Percentiles rank a stretch among this genome's conserved stretches.
Conservation (phyloP, 2,888 invertebrate genomes). For the Cataglyphis altisquamis region DNA sequence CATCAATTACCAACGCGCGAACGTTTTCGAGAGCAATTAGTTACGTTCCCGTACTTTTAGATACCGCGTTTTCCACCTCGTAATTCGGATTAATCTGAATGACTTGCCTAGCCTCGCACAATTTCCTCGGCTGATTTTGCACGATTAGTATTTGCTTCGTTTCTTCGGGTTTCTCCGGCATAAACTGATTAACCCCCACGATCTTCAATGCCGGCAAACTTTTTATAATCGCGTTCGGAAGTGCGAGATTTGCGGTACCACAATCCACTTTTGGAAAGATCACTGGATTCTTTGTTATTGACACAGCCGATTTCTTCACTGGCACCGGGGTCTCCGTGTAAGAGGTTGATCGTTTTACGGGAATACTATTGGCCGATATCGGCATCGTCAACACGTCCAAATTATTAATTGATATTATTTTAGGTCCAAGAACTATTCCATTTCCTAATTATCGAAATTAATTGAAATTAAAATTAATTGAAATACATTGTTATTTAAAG, state of each 20-base stretch:
- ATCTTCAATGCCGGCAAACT: constrained; percentile 77
- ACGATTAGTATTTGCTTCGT: constrained; percentile 76
- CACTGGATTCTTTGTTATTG: constrained; percentile 72
- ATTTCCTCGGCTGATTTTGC: constrained; percentile 70
- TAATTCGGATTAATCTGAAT: constrained; percentile 77
- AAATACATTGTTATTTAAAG: not conserved
- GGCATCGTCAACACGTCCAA: constrained; percentile 69
- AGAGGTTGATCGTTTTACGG: constrained; percentile 60
- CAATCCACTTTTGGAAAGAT: constrained; percentile 80
- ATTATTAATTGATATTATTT: constrained; percentile 75
- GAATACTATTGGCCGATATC: constrained; percentile 49
- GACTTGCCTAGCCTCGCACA: constrained; percentile 72
- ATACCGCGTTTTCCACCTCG: constrained; percentile 76
- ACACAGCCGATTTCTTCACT: constrained; percentile 70
- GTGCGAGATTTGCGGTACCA: constrained; percentile 54
- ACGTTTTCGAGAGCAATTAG: not conserved
- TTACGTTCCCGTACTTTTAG: constrained; percentile 79
- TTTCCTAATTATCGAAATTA: not conserved
- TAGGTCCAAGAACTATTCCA: constrained; percentile 75
- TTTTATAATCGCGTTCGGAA: constrained; percentile 70
- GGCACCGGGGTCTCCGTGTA: constrained; percentile 66
- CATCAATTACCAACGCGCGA: not conserved
- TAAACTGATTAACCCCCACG: constrained; percentile 68
- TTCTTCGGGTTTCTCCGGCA: constrained; percentile 66
- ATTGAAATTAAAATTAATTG: not conserved